Evolutionary conservation across 2,888 invertebrate species (phyloP), one percentile per base, ranked within the genome.

Genomic region (Anthrax anthrax): DNA sequence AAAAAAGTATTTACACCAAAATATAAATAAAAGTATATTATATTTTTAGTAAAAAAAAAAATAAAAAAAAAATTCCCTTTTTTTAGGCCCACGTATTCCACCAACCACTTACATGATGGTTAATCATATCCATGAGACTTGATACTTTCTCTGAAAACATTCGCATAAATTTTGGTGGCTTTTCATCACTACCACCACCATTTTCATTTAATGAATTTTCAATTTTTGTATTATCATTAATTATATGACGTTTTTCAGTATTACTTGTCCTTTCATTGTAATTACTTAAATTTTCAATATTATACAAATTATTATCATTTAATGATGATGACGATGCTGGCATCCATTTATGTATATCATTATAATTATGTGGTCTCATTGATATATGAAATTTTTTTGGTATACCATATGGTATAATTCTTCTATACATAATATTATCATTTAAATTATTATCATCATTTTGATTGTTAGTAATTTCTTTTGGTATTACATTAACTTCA

Each of bases 41-140:
- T n/a, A n/a, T n/a, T n/a, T n/a, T n/a, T n/a, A n/a, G n/a, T n/a
- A n/a, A n/a, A n/a, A n/a, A n/a, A n/a, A n/a, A n/a, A n/a, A n/a
- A n/a, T n/a, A n/a, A n/a, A n/a, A n/a, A n/a, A n/a, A n/a, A n/a
- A n/a, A n/a, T n/a, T n/a, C n/a, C n/a, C n/a, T n/a, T 34, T 29
- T 29, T 8, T 18, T 37, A 46, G 14, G 42, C 32, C 46, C 46
- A 46, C 4, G 61, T 60, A 39, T 58, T 60, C 52, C 64, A 64
- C 64, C 62, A 65, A 13, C 62, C 61, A 43, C 54, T 56, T 43
- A 65, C 58, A 41, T 65, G 64, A 9, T 56, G 54, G 2, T 62
- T 55, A 19, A 65, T 50, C 29, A 62, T 58, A 48, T 58, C 58
- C 42, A 65, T 56, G 16, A 64, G 56, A 42, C 55, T 58, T 23